A percentile compares a stretch with the other conserved stretches of the same genome.
Evolutionary conservation across 2,797 vertebrate genomes (phyloP).

Genomic region (Serranus cabrilla): DNA sequence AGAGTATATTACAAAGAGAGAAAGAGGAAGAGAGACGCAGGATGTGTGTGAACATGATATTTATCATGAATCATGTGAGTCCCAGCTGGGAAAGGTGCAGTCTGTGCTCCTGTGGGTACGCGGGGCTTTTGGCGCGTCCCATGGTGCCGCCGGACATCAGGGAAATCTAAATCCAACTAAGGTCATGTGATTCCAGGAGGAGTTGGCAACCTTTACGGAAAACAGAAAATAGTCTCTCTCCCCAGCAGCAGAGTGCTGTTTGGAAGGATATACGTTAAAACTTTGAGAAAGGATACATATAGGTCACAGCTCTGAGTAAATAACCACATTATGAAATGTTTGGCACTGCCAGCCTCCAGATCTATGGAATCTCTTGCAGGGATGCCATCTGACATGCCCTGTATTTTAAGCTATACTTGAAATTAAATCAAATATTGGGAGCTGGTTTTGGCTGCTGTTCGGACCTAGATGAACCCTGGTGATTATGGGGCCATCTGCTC

Average conservation of each 20-base stretch:
- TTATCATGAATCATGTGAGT: constrained; percentile 34
- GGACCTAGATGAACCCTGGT: constrained; percentile 73
- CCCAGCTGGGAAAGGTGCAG: constrained; percentile 24
- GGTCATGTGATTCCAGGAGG: constrained; percentile 35
- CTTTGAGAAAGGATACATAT: background rate
- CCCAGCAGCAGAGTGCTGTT: constrained; percentile 5
- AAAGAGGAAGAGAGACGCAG: constrained; percentile 10
- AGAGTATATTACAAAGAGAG: constrained; percentile 4
- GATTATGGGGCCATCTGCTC: constrained; percentile 87
- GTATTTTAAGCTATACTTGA: constrained; percentile 70
- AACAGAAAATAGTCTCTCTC: constrained; percentile 17
- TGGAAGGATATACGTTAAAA: background rate
- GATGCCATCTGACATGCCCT: constrained; percentile 60
- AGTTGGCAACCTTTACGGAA: constrained; percentile 28
- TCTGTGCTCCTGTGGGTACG: constrained; percentile 25
- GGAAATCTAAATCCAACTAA: constrained; percentile 27
- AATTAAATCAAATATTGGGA: constrained; percentile 71
- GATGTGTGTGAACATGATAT: constrained; percentile 37
- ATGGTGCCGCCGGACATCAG: constrained; percentile 22
- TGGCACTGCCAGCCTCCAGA: constrained; percentile 16
- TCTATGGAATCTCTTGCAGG: constrained; percentile 42
- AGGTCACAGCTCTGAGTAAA: constrained; percentile 20
- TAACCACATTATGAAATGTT: constrained; percentile 30
- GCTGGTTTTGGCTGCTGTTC: constrained; percentile 69
- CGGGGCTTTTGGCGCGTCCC: constrained; percentile 21